These are phyloP conservation scores for Leptinotarsa juncta DNA, from an alignment of 2,888 invertebrate species.

Conservation along the genomic window DNA sequence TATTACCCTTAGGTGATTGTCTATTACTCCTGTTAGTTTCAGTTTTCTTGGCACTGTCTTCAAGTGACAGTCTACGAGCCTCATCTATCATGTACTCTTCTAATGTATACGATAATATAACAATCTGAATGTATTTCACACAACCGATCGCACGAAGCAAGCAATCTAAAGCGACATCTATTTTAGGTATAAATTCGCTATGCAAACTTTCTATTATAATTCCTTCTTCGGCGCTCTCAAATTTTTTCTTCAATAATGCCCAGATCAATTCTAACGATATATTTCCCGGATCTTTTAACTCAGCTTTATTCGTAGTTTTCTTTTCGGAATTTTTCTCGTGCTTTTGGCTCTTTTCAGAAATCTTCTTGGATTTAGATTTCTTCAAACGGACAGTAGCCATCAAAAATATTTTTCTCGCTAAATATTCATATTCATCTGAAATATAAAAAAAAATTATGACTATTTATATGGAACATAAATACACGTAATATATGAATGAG, in stretches of 20 bases:
- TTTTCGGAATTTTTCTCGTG: constrained; percentile 34
- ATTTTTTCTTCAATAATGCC: constrained; percentile 51
- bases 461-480: neutral
- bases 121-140: constrained; percentile 56
- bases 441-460: neutral
- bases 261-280: constrained; percentile 52
- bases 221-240: constrained; percentile 35
- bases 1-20: neutral
- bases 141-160: constrained; percentile 57
- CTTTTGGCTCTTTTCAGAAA: constrained; percentile 34
- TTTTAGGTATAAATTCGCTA: constrained; percentile 56
- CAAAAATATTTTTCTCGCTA: constrained; percentile 51
- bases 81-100: constrained; percentile 47
- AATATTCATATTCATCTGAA: constrained; percentile 55
- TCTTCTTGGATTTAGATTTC: constrained; percentile 28
- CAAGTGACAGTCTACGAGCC: constrained; percentile 31
- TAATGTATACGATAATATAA: constrained; percentile 50
- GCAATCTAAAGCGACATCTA: constrained; percentile 51
- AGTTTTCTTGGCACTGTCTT: neutral
- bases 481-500: too few species aligned
- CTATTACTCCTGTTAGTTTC: neutral
- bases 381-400: constrained; percentile 27
- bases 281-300: constrained; percentile 36
- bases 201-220: constrained; percentile 56
- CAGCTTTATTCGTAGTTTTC: constrained; percentile 7